Evolutionary conservation across 2,113 vertebrate genomes (phyloP), one percentile per base, ranked within the genome.

Genomic region (Brachypteracias leptosomus): DNA sequence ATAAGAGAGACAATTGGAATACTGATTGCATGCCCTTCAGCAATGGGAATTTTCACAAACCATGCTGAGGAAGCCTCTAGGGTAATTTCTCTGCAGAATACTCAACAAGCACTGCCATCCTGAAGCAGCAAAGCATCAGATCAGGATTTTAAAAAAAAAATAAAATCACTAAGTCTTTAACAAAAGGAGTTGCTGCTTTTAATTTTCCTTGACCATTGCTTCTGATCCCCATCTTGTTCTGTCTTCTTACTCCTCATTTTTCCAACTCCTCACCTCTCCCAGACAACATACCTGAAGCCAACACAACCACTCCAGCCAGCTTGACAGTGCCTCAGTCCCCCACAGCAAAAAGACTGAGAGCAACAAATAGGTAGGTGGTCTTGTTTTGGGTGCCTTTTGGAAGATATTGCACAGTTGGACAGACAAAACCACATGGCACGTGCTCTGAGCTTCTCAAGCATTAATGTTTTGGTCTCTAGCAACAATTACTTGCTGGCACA

Each of bases 1-100:
- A 76, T 85, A 82, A 95, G 65, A 93, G 55, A 94, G 35, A 87
- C 77, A 94, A 89, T 15, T 85, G 74, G 84, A 94, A 96, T 95
- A 90, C 93, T 94, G 81, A 96, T 96, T 95, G 71, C 77, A 46
- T 91, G 70, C 95, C 95, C 89, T 33, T 65, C 28, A 96, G 96
- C 87, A 94, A 93, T 25, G 66, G 84, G 87, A 92, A 95, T 95
- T 91, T 92, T 89, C 62, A 94, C 40, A 54, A 94, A 94, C 85
- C 62, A 88, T 2, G 70, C n/a, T 11, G 71, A 87, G 54, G 81
- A 94, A 94, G 68, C 18, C 77, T 89, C 81, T 54, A 85, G 77
- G 71, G 66, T 82, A 93, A 85, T 77, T 95, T 84, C 51, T 86
- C 68, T 75, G 47, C 66, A 47, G 47, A 83, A 83, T 24, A 59